Evolutionary conservation across 2,888 invertebrate species (phyloP), one percentile per base, ranked within the genome.

Genomic region (Rhaphigaster nebulosa): DNA sequence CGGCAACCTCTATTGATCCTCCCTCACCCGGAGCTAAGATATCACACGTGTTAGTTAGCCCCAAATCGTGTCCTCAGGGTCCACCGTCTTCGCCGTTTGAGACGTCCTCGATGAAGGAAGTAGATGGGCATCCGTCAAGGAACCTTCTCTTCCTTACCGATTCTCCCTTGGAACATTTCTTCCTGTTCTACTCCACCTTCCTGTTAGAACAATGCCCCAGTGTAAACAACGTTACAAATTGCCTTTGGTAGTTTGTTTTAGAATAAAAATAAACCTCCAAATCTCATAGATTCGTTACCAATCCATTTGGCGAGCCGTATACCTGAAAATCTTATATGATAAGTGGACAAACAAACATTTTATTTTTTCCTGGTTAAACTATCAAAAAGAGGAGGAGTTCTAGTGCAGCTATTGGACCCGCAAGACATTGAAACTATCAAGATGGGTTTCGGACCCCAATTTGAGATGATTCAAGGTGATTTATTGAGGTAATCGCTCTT

Each of bases 41-140:
- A 88, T 88, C 88, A 88, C 88, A 88, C 88, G 88, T 88, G 88
- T 56, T 88, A 88, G 88, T 88, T 88, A 88, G 88, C 88, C 34
- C 26, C 38, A 13, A 20, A 52, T 54, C 38, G 56, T 29, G 23
- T 87, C 87, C 6, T 87, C 56, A 23, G 54, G n/a, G 56, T 87
- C 12, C 54, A n/a, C 18, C 23, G 41, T 56, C 87, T 54, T 52
- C 18, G 87, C 26, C 87, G 0, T 8, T 6, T 52, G 45, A n/a
- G 87, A n/a, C 87, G 26, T 29, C 80, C 80, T 3, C 20, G 38
- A 29, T 41, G 38, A 38, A 41, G 80, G 80, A 23, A 29, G 29
- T 3, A 29, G 29, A 3, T 65, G 29, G 65, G 29, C 65, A 65
- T n/a, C 65, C 29, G 65, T 65, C 29, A 26, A 65, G 65, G 65